A percentile compares a stretch with the other conserved stretches of the same genome.
Conservation (phyloP, 1,140 invertebrate species). For the Euwallacea fornicatus region DNA sequence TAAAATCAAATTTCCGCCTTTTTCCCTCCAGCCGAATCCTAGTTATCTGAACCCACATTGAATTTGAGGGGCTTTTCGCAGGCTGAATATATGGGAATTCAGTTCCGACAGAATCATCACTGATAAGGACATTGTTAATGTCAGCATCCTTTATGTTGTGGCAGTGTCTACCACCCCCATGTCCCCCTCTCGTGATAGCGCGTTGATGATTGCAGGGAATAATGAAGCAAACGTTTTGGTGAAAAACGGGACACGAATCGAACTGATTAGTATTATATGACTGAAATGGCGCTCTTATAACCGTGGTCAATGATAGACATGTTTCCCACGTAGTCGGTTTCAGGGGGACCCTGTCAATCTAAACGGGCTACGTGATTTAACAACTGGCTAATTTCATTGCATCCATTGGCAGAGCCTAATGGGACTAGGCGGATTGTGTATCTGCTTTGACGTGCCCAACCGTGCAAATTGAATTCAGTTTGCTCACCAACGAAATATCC, state of each 20-base stretch:
- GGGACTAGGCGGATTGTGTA: neutral
- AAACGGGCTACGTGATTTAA: constrained; percentile 11
- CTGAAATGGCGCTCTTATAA: neutral
- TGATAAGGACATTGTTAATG: no score
- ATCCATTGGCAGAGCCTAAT: neutral
- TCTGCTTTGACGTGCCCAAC: neutral
- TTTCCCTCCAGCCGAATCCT: no score
- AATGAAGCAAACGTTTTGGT: no score
- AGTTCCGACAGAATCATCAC: no score
- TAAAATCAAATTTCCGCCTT: no score
- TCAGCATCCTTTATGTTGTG: no score
- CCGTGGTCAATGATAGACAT: constrained; percentile 7
- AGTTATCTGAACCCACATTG: no score
- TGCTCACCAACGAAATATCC: neutral
- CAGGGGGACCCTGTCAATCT: neutral
- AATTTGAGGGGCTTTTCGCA: no score
- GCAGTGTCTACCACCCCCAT: no score
- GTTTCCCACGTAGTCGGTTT: constrained; percentile 6
- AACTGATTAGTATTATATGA: neutral
- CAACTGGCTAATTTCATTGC: constrained; percentile 1
- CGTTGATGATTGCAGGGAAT: no score
- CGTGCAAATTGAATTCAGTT: constrained; percentile 3
- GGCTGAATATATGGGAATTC: no score
- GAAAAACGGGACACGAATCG: neutral
- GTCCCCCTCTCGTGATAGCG: no score